A percentile compares a stretch with the other conserved stretches of the same genome.
Conservation (phyloP, 2,888 invertebrate species). For the Argyresthia goedartella region DNA sequence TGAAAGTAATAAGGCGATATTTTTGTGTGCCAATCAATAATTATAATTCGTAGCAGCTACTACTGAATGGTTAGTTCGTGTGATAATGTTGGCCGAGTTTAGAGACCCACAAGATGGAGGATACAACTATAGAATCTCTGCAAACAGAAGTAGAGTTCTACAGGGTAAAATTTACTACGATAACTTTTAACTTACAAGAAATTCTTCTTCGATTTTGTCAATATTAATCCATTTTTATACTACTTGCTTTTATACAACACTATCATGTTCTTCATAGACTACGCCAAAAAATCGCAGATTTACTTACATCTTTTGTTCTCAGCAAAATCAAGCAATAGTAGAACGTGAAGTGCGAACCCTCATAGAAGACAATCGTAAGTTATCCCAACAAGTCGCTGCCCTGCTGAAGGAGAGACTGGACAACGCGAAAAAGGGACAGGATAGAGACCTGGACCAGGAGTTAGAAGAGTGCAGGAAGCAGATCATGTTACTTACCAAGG, state of each 20-base stretch:
- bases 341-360: conserved; percentile 50
- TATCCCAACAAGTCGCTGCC: conserved; percentile 52
- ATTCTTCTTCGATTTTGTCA: no score
- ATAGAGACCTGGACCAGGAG: conserved; percentile 33
- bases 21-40: no score
- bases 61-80: no score
- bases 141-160: conserved; percentile 64
- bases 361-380: conserved; percentile 53
- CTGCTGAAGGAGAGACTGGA: conserved; percentile 49
- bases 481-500: conserved; percentile 43
- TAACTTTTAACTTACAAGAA: no score
- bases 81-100: no score
- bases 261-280: neutral
- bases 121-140: conserved; percentile 21
- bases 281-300: neutral
- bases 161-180: conserved; percentile 38
- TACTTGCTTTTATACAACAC: neutral
- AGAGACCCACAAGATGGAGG: no score
- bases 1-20: no score
- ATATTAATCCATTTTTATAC: neutral
- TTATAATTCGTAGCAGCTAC: no score
- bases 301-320: conserved; percentile 9
- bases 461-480: conserved; percentile 43
- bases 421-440: conserved; percentile 23
- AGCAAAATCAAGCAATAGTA: conserved; percentile 53